phyloP scores from a whole-genome alignment of 2,797 vertebrate genomes.

The Eupleurogrammus muticus region DNA sequence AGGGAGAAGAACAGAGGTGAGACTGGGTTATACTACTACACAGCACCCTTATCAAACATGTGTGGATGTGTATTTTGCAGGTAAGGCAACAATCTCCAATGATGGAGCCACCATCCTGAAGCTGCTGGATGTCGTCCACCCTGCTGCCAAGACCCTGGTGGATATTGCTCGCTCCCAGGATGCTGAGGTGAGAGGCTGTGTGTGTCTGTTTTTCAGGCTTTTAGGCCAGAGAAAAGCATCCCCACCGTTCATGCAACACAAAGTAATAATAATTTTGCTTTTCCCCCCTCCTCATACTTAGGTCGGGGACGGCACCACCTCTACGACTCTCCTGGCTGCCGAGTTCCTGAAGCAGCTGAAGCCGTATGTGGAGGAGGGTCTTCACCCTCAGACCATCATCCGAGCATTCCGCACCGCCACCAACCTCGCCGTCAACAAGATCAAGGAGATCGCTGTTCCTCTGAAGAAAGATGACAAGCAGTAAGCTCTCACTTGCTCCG shows the following conservation, averaged over 20 bases:
- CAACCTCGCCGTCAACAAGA: conserved; percentile 92
- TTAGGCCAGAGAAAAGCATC: not conserved
- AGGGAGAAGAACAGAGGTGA: no score
- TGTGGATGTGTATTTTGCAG: conserved; percentile 69
- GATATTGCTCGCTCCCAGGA: conserved; percentile 98
- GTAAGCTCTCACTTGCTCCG: conserved; percentile 80
- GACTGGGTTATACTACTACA: not conserved
- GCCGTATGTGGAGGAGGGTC: conserved; percentile 93
- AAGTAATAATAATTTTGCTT: not conserved
- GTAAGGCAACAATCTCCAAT: conserved; percentile 98
- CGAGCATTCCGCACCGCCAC: conserved; percentile 94
- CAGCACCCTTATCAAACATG: not conserved
- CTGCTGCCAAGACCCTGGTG: conserved; percentile 96
- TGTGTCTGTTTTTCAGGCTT: not conserved
- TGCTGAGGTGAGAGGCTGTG: conserved; percentile 88
- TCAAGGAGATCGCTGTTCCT: conserved; percentile 90
- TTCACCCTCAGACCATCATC: conserved; percentile 98
- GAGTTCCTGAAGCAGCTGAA: conserved; percentile 98
- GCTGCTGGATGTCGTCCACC: conserved; percentile 95
- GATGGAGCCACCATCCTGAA: conserved; percentile 98
- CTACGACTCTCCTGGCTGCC: conserved; percentile 94
- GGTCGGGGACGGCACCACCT: conserved; percentile 98
- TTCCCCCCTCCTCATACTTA: not conserved
- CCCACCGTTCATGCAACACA: not conserved
- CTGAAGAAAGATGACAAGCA: conserved; percentile 93